A percentile compares a stretch with the other conserved stretches of the same genome.
These are phyloP conservation scores for Garrulus glandarius DNA, from an alignment of 2,797 vertebrate species.

Conservation along the genomic window DNA sequence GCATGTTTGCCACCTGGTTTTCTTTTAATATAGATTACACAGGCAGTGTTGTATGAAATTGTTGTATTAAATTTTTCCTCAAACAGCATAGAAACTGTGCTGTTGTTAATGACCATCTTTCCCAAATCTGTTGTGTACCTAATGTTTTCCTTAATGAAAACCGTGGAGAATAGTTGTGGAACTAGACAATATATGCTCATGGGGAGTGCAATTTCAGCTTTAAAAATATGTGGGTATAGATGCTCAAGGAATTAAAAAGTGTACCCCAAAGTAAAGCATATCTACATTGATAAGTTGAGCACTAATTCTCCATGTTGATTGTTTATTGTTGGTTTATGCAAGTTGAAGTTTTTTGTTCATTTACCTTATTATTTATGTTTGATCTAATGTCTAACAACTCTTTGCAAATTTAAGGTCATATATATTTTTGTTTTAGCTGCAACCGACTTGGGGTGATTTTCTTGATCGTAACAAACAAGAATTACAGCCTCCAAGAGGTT, in stretches of 20 bases:
- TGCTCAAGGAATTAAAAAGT: not conserved
- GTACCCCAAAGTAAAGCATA: not conserved
- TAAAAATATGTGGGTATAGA: not conserved
- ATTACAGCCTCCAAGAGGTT: slow-evolving; percentile 76
- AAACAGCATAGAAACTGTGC: not conserved
- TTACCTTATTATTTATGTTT: not conserved
- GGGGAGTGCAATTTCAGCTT: not conserved
- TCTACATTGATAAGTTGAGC: not conserved
- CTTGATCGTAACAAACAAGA: slow-evolving; percentile 87
- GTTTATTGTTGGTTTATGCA: not conserved
- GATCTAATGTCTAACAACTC: not conserved
- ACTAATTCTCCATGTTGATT: not conserved
- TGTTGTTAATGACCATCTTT: not conserved
- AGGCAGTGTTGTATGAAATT: not conserved
- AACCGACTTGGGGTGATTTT: slow-evolving; percentile 91
- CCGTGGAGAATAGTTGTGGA: not conserved
- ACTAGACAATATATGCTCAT: not conserved
- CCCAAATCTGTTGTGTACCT: not conserved
- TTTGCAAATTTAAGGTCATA: not conserved
- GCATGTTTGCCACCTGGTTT: not conserved
- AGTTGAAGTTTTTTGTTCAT: not conserved
- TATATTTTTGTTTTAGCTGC: slow-evolving; percentile 58
- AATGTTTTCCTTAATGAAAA: not conserved
- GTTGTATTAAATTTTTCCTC: not conserved
- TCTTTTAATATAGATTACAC: not conserved